These are phyloP conservation scores for Hofmannophila pseudospretella DNA, from an alignment of 2,888 invertebrate genomes.

Conservation along the genomic window DNA sequence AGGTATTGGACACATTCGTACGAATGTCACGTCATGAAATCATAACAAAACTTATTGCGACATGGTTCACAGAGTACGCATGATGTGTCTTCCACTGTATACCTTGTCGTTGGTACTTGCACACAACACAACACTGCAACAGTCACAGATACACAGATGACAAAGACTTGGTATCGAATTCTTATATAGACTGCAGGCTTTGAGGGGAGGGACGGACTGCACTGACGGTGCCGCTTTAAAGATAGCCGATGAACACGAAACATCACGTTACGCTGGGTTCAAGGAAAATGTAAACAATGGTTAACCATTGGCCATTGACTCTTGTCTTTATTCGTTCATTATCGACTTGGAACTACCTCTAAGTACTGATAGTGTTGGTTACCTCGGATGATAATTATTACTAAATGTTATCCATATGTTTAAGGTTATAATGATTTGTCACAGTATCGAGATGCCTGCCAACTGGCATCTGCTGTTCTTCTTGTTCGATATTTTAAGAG, in stretches of 20 bases:
- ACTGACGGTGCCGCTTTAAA: not conserved
- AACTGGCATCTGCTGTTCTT: too few relatives aligned
- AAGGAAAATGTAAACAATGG: conserved; percentile 13
- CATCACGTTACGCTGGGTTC: conserved; percentile 11
- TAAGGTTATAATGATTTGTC: too few relatives aligned
- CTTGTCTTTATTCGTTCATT: conserved; percentile 2
- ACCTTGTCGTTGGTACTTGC: conserved; percentile 51
- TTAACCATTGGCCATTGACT: conserved; percentile 2
- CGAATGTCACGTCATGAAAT: too few relatives aligned
- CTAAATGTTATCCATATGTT: too few relatives aligned
- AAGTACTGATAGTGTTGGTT: too few relatives aligned
- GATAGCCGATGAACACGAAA: conserved; percentile 17
- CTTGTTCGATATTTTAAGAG: too few relatives aligned
- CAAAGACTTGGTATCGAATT: conserved; percentile 49
- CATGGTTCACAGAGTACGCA: too few relatives aligned
- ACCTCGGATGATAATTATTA: too few relatives aligned
- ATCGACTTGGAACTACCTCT: not conserved
- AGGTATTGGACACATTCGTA: too few relatives aligned
- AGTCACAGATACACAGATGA: conserved; percentile 66
- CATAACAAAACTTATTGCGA: too few relatives aligned
- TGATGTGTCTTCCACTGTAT: too few relatives aligned
- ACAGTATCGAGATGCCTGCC: too few relatives aligned
- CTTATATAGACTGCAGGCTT: conserved; percentile 67
- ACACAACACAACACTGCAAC: conserved; percentile 71
- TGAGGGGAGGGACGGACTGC: conserved; percentile 43